Conservation (phyloP, 2,113 vertebrate genomes). For the Salvelinus fontinalis region DNA sequence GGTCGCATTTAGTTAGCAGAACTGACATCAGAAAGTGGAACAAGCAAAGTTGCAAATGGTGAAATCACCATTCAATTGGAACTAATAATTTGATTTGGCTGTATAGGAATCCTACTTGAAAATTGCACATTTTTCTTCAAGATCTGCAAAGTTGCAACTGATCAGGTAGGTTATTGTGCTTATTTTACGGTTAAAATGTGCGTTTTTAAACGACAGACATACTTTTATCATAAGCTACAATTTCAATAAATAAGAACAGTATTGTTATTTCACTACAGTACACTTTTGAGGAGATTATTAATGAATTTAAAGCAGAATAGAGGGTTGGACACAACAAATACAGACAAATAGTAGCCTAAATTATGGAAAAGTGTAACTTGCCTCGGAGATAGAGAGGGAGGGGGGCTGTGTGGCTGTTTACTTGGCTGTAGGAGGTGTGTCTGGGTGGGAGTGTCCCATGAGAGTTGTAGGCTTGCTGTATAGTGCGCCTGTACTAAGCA, state of each 20-base stretch:
- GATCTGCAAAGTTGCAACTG: neutral
- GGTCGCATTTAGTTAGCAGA: neutral
- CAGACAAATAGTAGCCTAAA: neutral
- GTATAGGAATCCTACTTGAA: neutral
- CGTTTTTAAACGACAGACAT: too few relatives aligned
- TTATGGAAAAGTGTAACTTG: neutral
- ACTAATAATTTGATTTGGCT: neutral
- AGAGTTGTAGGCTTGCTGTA: conserved; percentile 6
- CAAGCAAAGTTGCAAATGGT: conserved; percentile 5
- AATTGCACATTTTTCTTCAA: neutral
- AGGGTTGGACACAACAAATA: too few relatives aligned
- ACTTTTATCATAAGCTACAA: neutral
- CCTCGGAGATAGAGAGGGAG: neutral
- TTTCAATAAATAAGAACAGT: too few relatives aligned
- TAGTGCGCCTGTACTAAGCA: neutral
- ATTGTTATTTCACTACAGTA: neutral
- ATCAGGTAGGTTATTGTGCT: conserved; percentile 26
- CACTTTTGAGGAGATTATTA: neutral
- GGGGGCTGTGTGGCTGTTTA: neutral
- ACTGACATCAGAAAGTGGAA: neutral
- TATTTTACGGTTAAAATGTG: too few relatives aligned
- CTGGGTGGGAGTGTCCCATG: neutral
- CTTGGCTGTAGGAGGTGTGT: neutral
- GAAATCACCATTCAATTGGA: neutral
- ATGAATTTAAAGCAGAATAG: too few relatives aligned